A percentile compares a stretch with the other conserved stretches of the same genome.
Conservation (phyloP, 2,888 invertebrate genomes). For the Nemoura dubitans region DNA sequence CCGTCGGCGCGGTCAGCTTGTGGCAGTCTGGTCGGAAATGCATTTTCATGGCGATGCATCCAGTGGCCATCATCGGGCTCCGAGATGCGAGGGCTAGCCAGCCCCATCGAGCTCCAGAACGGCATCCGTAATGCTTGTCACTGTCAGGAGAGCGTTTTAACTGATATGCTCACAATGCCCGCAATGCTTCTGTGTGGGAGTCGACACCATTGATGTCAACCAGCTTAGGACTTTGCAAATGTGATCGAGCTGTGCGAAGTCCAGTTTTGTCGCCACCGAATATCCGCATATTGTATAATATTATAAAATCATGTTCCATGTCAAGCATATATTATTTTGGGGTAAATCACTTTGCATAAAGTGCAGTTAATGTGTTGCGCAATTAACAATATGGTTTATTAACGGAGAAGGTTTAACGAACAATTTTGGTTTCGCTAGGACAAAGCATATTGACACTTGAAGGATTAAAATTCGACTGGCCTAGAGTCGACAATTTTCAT, state of each 20-base stretch:
- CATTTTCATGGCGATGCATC: background rate
- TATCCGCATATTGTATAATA: background rate
- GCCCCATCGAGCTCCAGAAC: background rate
- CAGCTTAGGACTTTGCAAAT: background rate
- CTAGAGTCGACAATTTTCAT: background rate
- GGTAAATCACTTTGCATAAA: constrained; percentile 20
- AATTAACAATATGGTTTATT: constrained; percentile 25
- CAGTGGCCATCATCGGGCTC: background rate
- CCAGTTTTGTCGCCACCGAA: background rate
- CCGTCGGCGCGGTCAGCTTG: background rate
- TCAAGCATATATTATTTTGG: constrained; percentile 7
- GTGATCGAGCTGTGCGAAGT: background rate
- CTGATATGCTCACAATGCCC: background rate
- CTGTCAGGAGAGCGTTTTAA: background rate
- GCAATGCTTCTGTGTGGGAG: background rate
- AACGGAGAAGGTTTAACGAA: background rate
- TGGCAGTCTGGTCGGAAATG: background rate
- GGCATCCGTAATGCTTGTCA: background rate
- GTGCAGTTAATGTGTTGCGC: constrained; percentile 29
- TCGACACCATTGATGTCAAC: background rate
- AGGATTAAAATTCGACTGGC: constrained; percentile 16
- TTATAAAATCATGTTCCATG: background rate
- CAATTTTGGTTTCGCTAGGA: constrained; percentile 10
- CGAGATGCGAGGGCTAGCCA: background rate
- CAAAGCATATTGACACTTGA: background rate